Evolutionary conservation across 1,140 invertebrate species (phyloP).

Genomic region (Zophobas morio): DNA sequence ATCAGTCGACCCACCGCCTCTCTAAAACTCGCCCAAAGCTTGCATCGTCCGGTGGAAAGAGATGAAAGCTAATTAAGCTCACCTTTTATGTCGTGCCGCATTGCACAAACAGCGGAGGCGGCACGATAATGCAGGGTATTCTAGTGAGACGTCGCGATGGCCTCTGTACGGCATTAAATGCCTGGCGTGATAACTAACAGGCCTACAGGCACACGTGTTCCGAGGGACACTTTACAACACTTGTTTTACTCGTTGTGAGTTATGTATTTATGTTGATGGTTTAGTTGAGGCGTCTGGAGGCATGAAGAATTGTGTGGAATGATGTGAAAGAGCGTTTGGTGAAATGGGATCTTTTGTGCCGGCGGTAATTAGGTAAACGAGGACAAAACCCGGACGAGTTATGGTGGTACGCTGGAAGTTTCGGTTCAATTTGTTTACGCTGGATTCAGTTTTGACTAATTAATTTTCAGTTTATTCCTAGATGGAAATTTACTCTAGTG

Average conservation of each 20-base stretch:
- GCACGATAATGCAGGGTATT: conserved; percentile 47
- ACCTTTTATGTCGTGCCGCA: conserved; percentile 44
- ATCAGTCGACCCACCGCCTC: neutral
- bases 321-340: neutral
- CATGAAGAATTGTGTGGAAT: neutral
- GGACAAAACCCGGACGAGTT: too few relatives aligned
- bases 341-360: neutral
- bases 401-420: too few relatives aligned
- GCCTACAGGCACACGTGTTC: conserved; percentile 13
- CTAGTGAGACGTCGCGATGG: conserved; percentile 43
- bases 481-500: too few relatives aligned
- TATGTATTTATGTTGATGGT: conserved; percentile 16
- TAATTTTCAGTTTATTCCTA: too few relatives aligned
- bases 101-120: conserved; percentile 44
- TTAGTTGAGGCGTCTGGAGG: neutral
- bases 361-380: too few relatives aligned
- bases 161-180: conserved; percentile 39
- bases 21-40: neutral
- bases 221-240: conserved; percentile 30
- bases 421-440: too few relatives aligned
- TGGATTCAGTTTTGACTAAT: too few relatives aligned
- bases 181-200: conserved; percentile 42
- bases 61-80: conserved; percentile 39
- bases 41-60: conserved; percentile 13
- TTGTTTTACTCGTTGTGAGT: conserved; percentile 27